phyloP scores from a whole-genome alignment of 1,140 invertebrate genomes.

The Drosophila sechellia region DNA sequence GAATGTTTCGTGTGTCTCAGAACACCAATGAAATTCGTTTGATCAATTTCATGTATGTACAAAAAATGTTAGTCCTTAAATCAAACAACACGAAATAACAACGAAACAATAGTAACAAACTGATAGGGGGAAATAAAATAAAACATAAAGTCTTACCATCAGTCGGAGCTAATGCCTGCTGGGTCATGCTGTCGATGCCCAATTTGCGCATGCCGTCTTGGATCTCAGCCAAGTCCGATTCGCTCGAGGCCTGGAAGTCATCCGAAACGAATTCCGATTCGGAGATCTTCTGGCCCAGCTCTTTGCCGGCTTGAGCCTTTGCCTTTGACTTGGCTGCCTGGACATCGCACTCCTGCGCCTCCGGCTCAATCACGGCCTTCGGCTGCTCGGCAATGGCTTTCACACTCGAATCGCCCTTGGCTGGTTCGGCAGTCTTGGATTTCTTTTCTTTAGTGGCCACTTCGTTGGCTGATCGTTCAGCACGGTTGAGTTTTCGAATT shows the following conservation, averaged over 20 bases:
- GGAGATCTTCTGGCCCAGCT: constrained; percentile 58
- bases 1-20: constrained; percentile 32
- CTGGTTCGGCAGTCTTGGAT: constrained; percentile 40
- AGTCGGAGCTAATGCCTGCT: constrained; percentile 69
- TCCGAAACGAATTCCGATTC: constrained; percentile 89
- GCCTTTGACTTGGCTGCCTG: constrained; percentile 12
- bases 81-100: not conserved
- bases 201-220: constrained; percentile 89
- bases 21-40: constrained; percentile 38
- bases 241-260: constrained; percentile 86
- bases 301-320: constrained; percentile 23
- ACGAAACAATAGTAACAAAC: constrained; percentile 8
- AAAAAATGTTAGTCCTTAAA: constrained; percentile 49
- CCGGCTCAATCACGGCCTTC: constrained; percentile 42
- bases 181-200: constrained; percentile 85
- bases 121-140: constrained; percentile 9
- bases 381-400: constrained; percentile 51
- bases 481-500: constrained; percentile 40
- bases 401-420: constrained; percentile 12
- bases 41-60: constrained; percentile 54
- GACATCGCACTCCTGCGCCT: constrained; percentile 1
- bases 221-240: constrained; percentile 88
- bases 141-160: constrained; percentile 77
- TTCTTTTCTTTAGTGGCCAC: constrained; percentile 23
- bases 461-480: constrained; percentile 33